A percentile compares a stretch with the other conserved stretches of the same genome.
These are phyloP conservation scores for Catocala nupta DNA, from an alignment of 2,888 invertebrate species.

Conservation along the genomic window DNA sequence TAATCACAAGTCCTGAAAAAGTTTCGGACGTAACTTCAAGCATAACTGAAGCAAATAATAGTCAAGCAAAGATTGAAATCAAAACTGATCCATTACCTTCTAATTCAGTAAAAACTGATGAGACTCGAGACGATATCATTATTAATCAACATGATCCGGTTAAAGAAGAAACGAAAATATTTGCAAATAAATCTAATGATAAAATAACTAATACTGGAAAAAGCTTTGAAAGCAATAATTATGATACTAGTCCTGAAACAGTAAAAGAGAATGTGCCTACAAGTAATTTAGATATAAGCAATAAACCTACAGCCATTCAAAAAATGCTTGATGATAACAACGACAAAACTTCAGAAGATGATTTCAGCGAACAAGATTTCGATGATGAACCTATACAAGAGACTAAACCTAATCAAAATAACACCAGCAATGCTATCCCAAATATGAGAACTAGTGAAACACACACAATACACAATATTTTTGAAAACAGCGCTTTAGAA, in stretches of 20 bases:
- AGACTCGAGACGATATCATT: neutral
- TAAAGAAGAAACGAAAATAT: constrained; percentile 34
- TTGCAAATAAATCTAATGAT: constrained; percentile 19
- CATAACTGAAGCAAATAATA: neutral
- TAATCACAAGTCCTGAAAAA: too few species aligned
- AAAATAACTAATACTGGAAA: neutral
- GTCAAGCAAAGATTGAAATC: neutral
- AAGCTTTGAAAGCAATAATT: neutral
- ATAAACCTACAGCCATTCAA: neutral
- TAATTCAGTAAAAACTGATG: constrained; percentile 1
- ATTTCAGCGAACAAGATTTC: constrained; percentile 41
- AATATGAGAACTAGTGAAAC: constrained; percentile 6
- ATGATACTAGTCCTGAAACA: constrained; percentile 7
- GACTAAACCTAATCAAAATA: constrained; percentile 1
- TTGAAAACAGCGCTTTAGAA: constrained; percentile 30
- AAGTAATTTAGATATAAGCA: constrained; percentile 12
- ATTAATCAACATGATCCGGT: constrained; percentile 55
- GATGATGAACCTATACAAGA: constrained; percentile 24
- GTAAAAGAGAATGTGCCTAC: constrained; percentile 25
- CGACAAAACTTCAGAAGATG: constrained; percentile 27
- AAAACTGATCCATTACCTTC: neutral
- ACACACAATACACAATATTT: constrained; percentile 24
- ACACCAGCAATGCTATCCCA: neutral
- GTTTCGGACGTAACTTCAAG: neutral
- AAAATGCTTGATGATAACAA: constrained; percentile 10